These are phyloP conservation scores for Patiria miniata DNA, from an alignment of 35 echinoderm and acorn worm genomes.

Conservation along the genomic window DNA sequence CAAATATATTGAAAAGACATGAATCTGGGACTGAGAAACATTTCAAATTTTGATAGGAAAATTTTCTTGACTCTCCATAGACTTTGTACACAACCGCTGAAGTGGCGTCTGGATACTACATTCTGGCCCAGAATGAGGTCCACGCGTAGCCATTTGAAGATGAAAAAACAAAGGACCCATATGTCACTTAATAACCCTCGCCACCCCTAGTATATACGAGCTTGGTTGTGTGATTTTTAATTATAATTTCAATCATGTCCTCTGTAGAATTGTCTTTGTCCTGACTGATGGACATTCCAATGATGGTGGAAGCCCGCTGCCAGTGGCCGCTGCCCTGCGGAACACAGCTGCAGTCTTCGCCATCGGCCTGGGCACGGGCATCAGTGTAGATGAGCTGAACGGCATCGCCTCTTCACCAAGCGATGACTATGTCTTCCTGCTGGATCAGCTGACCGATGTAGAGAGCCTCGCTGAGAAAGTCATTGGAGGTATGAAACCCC, in stretches of 20 bases:
- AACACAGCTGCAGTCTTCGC: not conserved
- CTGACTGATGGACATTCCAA: not conserved
- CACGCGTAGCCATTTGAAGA: no score
- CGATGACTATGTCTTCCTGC: not conserved
- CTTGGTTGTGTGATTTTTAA: no score
- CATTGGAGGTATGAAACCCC: not conserved
- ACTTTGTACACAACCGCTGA: no score
- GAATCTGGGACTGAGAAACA: no score
- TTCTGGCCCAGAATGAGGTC: no score
- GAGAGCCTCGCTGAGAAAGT: not conserved
- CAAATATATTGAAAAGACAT: no score
- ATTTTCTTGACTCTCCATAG: no score
- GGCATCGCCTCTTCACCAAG: not conserved
- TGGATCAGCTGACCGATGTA: not conserved
- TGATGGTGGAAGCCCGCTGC: not conserved
- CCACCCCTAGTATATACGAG: no score
- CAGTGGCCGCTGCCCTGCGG: not conserved
- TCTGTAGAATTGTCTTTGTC: not conserved
- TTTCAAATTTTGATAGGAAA: no score
- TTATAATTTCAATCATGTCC: not conserved
- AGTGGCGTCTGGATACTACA: no score
- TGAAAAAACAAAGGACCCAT: no score
- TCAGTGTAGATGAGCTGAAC: not conserved
- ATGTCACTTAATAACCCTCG: no score
- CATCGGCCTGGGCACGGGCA: not conserved